These are phyloP conservation scores for Drosophila serrata DNA, from an alignment of 1,140 invertebrate species.

Conservation along the genomic window DNA sequence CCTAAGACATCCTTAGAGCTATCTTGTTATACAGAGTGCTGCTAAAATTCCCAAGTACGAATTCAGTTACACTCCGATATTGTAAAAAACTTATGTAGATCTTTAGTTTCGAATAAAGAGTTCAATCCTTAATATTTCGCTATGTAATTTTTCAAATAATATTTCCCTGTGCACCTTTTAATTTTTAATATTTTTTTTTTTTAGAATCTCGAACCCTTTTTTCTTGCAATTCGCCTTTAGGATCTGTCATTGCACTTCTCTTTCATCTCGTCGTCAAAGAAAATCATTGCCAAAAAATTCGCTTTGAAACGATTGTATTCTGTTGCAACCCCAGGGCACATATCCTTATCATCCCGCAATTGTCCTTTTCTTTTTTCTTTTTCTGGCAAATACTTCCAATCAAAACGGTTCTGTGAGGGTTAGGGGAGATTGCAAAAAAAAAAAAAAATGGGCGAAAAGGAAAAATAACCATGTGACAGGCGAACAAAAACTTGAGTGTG, in stretches of 20 bases:
- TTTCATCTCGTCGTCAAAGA: slow-evolving; percentile 61
- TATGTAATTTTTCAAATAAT: too few species aligned
- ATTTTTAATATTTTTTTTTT: neutral
- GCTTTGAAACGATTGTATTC: slow-evolving; percentile 65
- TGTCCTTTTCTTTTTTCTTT: neutral
- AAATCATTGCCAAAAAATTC: slow-evolving; percentile 70
- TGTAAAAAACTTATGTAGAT: too few species aligned
- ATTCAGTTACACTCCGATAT: too few species aligned
- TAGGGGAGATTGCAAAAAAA: slow-evolving; percentile 9
- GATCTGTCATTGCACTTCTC: slow-evolving; percentile 43
- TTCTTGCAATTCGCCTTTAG: slow-evolving; percentile 51
- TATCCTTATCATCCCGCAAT: slow-evolving; percentile 31
- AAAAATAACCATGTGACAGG: slow-evolving; percentile 63
- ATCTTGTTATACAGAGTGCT: too few species aligned
- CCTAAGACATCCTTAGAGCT: too few species aligned
- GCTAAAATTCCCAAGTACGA: too few species aligned
- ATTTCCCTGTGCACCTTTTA: neutral
- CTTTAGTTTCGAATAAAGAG: too few species aligned
- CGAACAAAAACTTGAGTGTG: slow-evolving; percentile 56
- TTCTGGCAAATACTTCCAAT: slow-evolving; percentile 61
- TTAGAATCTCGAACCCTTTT: slow-evolving; percentile 24
- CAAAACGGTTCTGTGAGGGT: slow-evolving; percentile 49
- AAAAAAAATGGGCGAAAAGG: slow-evolving; percentile 19
- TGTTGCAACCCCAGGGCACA: slow-evolving; percentile 56
- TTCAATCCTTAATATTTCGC: too few species aligned